These are phyloP conservation scores for Sturmia bella DNA, from an alignment of 2,888 invertebrate genomes.

Conservation along the genomic window DNA sequence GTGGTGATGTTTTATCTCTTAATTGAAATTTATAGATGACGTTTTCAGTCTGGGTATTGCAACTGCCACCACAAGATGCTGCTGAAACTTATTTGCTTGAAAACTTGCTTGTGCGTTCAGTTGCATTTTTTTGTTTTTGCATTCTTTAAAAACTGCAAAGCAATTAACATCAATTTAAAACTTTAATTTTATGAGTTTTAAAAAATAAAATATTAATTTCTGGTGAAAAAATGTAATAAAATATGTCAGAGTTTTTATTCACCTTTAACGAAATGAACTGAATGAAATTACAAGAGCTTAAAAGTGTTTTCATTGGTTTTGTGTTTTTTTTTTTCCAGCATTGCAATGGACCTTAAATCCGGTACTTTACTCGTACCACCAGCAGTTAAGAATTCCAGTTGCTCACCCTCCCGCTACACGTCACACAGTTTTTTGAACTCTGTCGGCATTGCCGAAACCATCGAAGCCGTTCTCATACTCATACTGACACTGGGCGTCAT, in stretches of 20 bases:
- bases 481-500: slow-evolving; percentile 90
- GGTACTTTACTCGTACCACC: slow-evolving; percentile 89
- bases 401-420: slow-evolving; percentile 87
- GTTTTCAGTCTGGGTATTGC: not conserved
- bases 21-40: slow-evolving; percentile 51
- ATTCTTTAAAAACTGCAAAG: not conserved
- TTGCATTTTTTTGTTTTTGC: not conserved
- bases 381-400: slow-evolving; percentile 91
- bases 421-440: slow-evolving; percentile 86
- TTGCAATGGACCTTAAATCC: slow-evolving; percentile 83
- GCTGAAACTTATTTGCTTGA: slow-evolving; percentile 1
- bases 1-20: slow-evolving; percentile 45
- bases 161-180: no score
- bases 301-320: not conserved
- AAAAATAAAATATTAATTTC: no score
- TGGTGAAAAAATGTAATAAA: no score
- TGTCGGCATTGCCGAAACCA: slow-evolving; percentile 87
- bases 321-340: slow-evolving; percentile 71
- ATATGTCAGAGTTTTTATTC: no score
- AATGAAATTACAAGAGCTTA: no score
- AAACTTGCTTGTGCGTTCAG: not conserved
- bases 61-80: slow-evolving; percentile 18
- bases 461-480: slow-evolving; percentile 90
- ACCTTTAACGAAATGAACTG: no score
- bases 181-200: no score